These are phyloP conservation scores for Polietes domitor DNA, from an alignment of 2,888 invertebrate species.

Conservation along the genomic window DNA sequence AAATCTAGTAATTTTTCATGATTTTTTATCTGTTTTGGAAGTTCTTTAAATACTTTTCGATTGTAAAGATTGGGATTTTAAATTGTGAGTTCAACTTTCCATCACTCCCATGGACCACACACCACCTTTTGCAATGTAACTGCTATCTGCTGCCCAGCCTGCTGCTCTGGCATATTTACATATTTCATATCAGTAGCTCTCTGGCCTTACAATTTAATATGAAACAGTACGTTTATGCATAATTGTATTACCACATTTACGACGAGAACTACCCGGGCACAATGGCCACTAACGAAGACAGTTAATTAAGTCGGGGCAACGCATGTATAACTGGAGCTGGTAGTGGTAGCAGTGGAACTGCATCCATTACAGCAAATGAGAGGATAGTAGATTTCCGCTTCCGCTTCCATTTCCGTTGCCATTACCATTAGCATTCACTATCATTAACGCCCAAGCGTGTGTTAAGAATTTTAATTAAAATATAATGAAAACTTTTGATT, in stretches of 20 bases:
- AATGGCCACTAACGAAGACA: not conserved
- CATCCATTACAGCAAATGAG: not conserved
- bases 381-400: not conserved
- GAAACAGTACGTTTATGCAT: constrained; percentile 19
- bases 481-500: constrained; percentile 55
- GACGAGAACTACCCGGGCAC: not conserved
- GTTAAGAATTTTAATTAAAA: constrained; percentile 55
- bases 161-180: not conserved
- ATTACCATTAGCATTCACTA: constrained; percentile 9
- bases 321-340: too few species aligned
- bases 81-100: not conserved
- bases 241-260: constrained; percentile 24
- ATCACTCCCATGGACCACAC: not conserved
- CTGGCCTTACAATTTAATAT: not conserved
- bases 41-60: too few species aligned
- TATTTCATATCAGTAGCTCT: not conserved
- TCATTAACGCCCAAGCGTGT: constrained; percentile 35
- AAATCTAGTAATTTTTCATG: too few species aligned
- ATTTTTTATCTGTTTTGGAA: too few species aligned
- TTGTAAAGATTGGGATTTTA: too few species aligned
- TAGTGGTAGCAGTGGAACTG: not conserved
- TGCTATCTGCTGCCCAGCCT: not conserved
- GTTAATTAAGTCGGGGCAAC: constrained; percentile 10
- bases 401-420: not conserved
- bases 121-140: too few species aligned